Base-by-base conservation (phyloP, 35 echinoderm and acorn worm species). In the Heliocidaris erythrogramma region DNA sequence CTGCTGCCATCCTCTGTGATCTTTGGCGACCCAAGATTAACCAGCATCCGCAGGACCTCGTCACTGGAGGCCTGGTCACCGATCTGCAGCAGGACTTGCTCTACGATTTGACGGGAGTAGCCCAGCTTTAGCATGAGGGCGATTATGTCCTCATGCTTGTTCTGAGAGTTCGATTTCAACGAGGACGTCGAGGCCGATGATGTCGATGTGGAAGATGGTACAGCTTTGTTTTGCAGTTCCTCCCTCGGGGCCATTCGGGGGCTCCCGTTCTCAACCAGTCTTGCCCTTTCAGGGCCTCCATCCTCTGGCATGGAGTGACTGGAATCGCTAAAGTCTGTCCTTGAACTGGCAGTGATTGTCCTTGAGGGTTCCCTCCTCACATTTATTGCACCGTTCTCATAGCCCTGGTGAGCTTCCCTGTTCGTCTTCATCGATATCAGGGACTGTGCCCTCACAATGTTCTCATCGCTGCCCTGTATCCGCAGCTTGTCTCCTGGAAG, bases 101-200 rank as follows among this genome's bases (percentile, higher is more conserved):
- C 94, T 49, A 97, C 94, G n/a, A 95, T 92, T 27, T 94, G 31
- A 27, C 65, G 91, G 7, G 84, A 85, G 88, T 94, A 97, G 30
- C 97, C 97, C 30, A 97, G 69, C 85, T 97, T 97, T 30, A 93
- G 94, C 71, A 95, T 95, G 31, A 71, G 65, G 27, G 90, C 94
- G 2, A 93, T 31, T 13, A 69, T 85, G 31, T 93, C 94, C 30
- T 52, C 24, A 60, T 42, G 49, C 18, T 78, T 94, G 9, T 89
- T 24, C 92, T 93, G 92, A 59, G 48, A 32, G 29, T 48, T 61
- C 14, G 30, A 13, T 49, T 31, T 94, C 24, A 14, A 31, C 0
- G 52, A 56, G 29, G 47, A 30, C 30, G 48, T 60, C 0, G 30
- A 32, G 13, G 13, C 9, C 17, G 56, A 49, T 5, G 52, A 59